A percentile compares a stretch with the other conserved stretches of the same genome.
phyloP scores from a whole-genome alignment of 1,140 invertebrate genomes.

The Episyrphus balteatus region DNA sequence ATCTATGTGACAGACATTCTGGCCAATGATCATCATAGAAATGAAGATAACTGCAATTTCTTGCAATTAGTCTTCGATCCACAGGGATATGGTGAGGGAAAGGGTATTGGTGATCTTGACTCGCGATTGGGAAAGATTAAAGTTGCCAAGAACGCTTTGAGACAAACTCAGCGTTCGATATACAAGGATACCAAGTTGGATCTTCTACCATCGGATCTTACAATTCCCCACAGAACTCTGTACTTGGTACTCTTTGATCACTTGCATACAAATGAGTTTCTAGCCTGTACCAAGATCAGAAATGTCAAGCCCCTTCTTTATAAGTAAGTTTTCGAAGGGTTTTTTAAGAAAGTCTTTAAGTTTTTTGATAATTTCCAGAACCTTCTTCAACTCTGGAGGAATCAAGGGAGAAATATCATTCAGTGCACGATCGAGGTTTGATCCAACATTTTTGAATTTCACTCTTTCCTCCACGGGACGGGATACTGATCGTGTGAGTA shows the following conservation, averaged over 20 bases:
- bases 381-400: conserved; percentile 64
- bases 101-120: conserved; percentile 72
- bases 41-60: conserved; percentile 67
- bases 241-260: conserved; percentile 79
- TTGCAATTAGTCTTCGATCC: conserved; percentile 79
- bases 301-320: conserved; percentile 49
- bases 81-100: conserved; percentile 52
- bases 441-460: conserved; percentile 71
- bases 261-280: conserved; percentile 62
- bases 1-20: conserved; percentile 83
- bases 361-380: conserved; percentile 36
- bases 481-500: conserved; percentile 17
- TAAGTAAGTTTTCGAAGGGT: conserved; percentile 57
- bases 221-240: conserved; percentile 58
- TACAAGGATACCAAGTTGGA: conserved; percentile 55
- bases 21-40: conserved; percentile 58
- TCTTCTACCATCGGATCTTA: conserved; percentile 53
- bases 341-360: background rate
- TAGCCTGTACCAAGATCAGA: conserved; percentile 74
- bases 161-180: conserved; percentile 43
- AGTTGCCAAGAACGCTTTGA: conserved; percentile 48
- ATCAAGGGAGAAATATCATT: conserved; percentile 71
- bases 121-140: conserved; percentile 61
- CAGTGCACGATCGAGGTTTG: conserved; percentile 70
- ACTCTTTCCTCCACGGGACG: conserved; percentile 43